Conservation (phyloP, 2,888 invertebrate species). For the Calameuta idolon region DNA sequence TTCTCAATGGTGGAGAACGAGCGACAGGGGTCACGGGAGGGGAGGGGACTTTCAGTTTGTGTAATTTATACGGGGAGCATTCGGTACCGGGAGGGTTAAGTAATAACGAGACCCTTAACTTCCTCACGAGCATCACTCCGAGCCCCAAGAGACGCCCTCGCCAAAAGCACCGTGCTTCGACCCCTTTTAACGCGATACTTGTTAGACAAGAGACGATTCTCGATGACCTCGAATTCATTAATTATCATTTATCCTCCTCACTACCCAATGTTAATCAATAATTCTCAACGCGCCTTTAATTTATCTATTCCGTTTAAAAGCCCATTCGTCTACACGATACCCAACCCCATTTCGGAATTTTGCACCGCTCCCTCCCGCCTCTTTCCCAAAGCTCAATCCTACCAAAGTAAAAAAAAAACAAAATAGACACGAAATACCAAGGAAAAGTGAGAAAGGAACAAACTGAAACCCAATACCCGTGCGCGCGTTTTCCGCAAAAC, state of each 20-base stretch:
- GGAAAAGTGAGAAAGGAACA: background rate
- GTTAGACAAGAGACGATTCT: conserved; percentile 16
- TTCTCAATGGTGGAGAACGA: background rate
- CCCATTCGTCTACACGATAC: background rate
- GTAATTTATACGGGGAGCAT: conserved; percentile 4
- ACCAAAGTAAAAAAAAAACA: background rate
- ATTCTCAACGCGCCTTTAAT: background rate
- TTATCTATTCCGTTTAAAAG: background rate
- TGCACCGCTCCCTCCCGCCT: background rate
- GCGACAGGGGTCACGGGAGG: background rate
- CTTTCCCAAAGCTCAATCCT: background rate
- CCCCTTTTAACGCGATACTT: conserved; percentile 23
- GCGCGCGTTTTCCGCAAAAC: background rate
- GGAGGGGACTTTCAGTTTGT: background rate
- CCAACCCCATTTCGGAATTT: background rate
- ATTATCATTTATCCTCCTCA: background rate
- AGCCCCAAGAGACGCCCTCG: conserved; percentile 7
- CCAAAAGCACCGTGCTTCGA: conserved; percentile 5
- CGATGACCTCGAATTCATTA: conserved; percentile 18
- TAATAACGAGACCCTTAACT: conserved; percentile 30
- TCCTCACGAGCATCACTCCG: conserved; percentile 21
- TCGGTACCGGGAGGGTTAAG: conserved; percentile 11
- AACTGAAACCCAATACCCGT: background rate
- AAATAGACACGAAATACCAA: background rate
- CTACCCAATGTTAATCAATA: background rate